Conservation (phyloP, 2,888 invertebrate species). For the Leucophenga montana region DNA sequence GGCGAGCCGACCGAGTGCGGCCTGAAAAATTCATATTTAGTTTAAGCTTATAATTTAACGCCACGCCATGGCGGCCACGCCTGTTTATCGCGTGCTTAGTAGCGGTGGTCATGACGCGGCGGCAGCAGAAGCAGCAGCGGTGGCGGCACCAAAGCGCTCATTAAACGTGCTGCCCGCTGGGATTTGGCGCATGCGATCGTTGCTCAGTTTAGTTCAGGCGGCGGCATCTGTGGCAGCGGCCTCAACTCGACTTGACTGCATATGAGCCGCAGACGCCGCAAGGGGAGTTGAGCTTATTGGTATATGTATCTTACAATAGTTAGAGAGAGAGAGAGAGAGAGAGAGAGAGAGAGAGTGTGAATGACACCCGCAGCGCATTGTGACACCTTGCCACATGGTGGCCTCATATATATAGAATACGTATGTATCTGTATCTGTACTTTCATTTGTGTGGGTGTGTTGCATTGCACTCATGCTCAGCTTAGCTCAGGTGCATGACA, state of each 20-base stretch:
- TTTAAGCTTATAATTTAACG: slow-evolving; percentile 36
- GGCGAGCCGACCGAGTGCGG: slow-evolving; percentile 1
- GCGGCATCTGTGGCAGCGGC: slow-evolving; percentile 37
- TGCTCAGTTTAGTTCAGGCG: slow-evolving; percentile 44
- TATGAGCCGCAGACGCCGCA: too few species aligned
- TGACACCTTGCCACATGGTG: slow-evolving; percentile 53
- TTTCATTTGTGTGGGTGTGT: slow-evolving; percentile 3
- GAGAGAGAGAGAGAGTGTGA: neutral
- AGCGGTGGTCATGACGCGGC: slow-evolving; percentile 34
- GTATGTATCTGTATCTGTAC: neutral
- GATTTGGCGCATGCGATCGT: slow-evolving; percentile 44
- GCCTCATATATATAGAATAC: neutral
- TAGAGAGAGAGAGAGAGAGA: too few species aligned
- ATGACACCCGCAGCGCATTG: slow-evolving; percentile 61
- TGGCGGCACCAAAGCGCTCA: slow-evolving; percentile 32
- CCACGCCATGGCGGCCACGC: slow-evolving; percentile 51
- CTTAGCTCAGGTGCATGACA: slow-evolving; percentile 33
- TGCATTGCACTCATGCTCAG: neutral
- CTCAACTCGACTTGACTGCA: too few species aligned
- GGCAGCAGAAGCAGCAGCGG: slow-evolving; percentile 22
- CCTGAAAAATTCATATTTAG: slow-evolving; percentile 33
- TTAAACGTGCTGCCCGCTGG: slow-evolving; percentile 57
- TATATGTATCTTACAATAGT: too few species aligned
- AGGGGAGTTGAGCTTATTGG: too few species aligned
- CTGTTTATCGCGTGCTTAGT: slow-evolving; percentile 58